Conservation (phyloP, 2,888 invertebrate species). For the Lottia gigantea region DNA sequence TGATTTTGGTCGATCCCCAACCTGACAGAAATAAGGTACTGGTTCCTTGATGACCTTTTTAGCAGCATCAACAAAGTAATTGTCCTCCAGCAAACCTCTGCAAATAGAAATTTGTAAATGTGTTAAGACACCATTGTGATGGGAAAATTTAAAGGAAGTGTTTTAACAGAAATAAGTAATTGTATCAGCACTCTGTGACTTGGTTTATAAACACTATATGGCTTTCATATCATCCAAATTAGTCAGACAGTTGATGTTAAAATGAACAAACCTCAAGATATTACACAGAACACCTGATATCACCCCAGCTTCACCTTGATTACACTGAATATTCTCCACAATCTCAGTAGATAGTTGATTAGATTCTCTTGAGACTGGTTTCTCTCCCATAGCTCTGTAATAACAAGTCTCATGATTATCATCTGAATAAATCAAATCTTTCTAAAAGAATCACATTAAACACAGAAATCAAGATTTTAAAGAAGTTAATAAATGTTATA, state of each 20-base stretch:
- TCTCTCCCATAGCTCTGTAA: constrained; percentile 22
- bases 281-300: constrained; percentile 56
- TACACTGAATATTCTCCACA: constrained; percentile 39
- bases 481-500: too few species aligned
- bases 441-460: too few species aligned
- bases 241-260: too few species aligned
- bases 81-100: constrained; percentile 64
- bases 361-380: background rate
- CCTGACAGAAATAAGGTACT: constrained; percentile 64
- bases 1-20: constrained; percentile 34
- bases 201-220: too few species aligned
- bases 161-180: too few species aligned
- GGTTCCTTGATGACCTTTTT: constrained; percentile 57
- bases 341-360: background rate
- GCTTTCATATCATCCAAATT: too few species aligned
- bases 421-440: too few species aligned
- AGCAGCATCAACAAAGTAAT: constrained; percentile 58
- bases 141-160: too few species aligned
- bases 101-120: constrained; percentile 14
- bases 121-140: too few species aligned
- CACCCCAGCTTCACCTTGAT: constrained; percentile 55
- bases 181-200: too few species aligned
- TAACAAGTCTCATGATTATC: too few species aligned
- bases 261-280: constrained; percentile 54
- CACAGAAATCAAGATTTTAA: too few species aligned